Evolutionary conservation across 1,140 invertebrate genomes (phyloP).

Genomic region (Drosophila asahinai): DNA sequence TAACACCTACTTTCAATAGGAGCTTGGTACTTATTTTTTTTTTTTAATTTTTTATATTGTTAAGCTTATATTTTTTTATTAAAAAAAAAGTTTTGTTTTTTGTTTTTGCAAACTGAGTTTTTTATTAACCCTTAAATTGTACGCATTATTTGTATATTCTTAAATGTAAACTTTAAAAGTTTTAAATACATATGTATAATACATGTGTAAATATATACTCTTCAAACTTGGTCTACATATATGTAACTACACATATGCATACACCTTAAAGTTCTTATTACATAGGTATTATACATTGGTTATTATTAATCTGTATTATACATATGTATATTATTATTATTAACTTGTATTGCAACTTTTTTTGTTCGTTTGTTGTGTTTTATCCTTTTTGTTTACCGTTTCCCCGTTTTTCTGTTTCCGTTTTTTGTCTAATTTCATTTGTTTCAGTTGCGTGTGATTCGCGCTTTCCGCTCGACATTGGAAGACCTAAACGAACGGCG

Average conservation of each 20-base stretch:
- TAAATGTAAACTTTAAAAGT: background rate
- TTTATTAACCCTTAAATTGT: background rate
- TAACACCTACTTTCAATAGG: background rate
- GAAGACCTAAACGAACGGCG: constrained; percentile 99
- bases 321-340: constrained; percentile 19
- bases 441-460: constrained; percentile 99
- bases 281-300: background rate
- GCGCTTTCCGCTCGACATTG: constrained; percentile 99
- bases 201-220: background rate
- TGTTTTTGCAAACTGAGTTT: background rate
- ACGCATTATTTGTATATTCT: constrained; percentile 2
- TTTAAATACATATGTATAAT: background rate
- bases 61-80: background rate
- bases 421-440: constrained; percentile 87
- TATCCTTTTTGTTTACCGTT: constrained; percentile 52
- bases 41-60: background rate
- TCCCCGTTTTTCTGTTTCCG: constrained; percentile 59
- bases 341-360: constrained; percentile 39
- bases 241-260: background rate
- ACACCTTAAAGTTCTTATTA: background rate
- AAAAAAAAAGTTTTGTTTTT: background rate
- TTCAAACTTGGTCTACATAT: background rate
- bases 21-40: background rate
- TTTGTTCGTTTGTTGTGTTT: constrained; percentile 49
- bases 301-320: constrained; percentile 8